Percentiles rank a stretch among this genome's conserved stretches.
Evolutionary conservation across 2,113 vertebrate species (phyloP).

Genomic region (Sisor rabdophorus): DNA sequence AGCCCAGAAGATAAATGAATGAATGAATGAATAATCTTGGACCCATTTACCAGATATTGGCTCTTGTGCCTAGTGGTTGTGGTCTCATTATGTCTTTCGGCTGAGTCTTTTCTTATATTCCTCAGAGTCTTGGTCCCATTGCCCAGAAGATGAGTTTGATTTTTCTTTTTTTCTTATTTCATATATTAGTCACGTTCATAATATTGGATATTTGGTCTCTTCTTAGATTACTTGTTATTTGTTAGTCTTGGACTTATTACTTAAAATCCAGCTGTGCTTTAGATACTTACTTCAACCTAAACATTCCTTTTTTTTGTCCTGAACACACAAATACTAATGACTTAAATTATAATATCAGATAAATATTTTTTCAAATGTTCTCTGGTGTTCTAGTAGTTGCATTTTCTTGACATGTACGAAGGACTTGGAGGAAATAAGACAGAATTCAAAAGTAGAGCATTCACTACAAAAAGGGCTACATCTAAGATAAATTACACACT

Average conservation of each 20-base stretch:
- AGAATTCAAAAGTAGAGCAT: conserved; percentile 17
- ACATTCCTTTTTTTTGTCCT: not conserved
- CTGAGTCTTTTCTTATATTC: not conserved
- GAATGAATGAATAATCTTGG: no score
- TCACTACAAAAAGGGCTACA: not conserved
- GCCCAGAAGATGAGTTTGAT: not conserved
- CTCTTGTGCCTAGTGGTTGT: not conserved
- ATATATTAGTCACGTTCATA: no score
- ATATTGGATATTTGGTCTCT: no score
- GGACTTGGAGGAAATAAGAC: not conserved
- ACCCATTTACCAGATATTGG: no score
- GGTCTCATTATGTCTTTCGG: not conserved
- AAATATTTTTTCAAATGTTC: not conserved
- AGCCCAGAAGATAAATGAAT: no score
- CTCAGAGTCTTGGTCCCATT: not conserved
- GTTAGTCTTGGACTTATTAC: not conserved
- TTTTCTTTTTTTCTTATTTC: no score
- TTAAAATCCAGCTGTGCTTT: not conserved
- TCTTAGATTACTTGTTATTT: no score
- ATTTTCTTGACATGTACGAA: no score
- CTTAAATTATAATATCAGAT: not conserved
- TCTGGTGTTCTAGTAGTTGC: not conserved
- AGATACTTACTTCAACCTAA: not conserved
- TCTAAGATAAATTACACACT: conserved; percentile 15
- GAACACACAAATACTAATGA: not conserved